Evolutionary conservation across 2,113 vertebrate species (phyloP), one percentile per base, ranked within the genome.

Genomic region (Perca schrenkii): DNA sequence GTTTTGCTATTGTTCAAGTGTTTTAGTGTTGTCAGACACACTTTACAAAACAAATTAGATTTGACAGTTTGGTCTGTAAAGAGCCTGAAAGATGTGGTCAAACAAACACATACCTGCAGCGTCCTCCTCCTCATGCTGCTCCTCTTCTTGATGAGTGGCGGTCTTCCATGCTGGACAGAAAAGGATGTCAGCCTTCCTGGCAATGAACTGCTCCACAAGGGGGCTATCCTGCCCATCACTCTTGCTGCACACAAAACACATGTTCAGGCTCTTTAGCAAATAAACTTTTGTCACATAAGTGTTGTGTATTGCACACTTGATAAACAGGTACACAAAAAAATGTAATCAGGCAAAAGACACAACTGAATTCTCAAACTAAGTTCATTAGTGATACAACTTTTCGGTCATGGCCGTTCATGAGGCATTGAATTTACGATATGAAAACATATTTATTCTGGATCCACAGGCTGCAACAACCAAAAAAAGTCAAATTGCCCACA

Each of bases 141-240:
- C 91, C 58, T 57, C 90, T n/a, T 87, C 84, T 46, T 76, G 74
- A 13, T 61, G 93, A 68, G 75, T 82, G 65, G 92, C 90, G 0
- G 97, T 95, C 21, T 96, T 97, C 98, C 98, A 99, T 2, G 96
- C 90, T 31, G 96, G 94, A 3, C 96, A 95, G 84, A 99, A 99
- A 0, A 99, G 95, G 15, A 99, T 95, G 83, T 99, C 98, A 0
- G 98, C 98, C 78, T 99, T 99, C 79, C 97, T 97, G 50, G 98
- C 96, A 61, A 99, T 97, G 77, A 99, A 98, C 61, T 98, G 97
- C 85, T 98, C 97, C 70, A 99, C 96, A 70, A 98, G 96, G 52
- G 91, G 88, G 80, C 94, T 96, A 28, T 93, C 71, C 68, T 92
- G 75, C 49, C 90, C 86, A 64, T 87, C 94, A 82, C 94, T 96